Conservation (phyloP, 2,888 invertebrate genomes). For the Tyria jacobaeae region DNA sequence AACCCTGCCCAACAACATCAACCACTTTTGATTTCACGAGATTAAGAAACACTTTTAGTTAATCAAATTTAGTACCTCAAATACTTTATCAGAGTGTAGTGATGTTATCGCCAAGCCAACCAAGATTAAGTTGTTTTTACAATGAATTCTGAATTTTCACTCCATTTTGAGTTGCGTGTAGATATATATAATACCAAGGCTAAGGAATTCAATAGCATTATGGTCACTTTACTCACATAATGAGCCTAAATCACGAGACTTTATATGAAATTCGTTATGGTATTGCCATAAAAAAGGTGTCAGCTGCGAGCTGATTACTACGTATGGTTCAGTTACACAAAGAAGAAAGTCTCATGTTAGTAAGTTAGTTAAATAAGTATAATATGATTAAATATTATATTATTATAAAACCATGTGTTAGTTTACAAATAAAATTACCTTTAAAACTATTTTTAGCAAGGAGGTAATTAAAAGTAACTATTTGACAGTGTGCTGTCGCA, state of each 20-base stretch:
- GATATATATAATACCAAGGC: slow-evolving; percentile 4
- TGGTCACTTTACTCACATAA: slow-evolving; percentile 30
- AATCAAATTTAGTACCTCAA: not conserved
- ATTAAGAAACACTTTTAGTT: not conserved
- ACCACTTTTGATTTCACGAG: not conserved
- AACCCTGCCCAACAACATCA: not conserved
- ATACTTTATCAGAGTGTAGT: not conserved
- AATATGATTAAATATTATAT: too few relatives aligned
- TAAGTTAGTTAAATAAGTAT: too few relatives aligned
- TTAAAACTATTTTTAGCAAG: too few relatives aligned
- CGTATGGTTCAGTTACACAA: not conserved
- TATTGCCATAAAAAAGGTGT: slow-evolving; percentile 4
- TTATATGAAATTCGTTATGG: slow-evolving; percentile 13
- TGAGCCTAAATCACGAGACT: slow-evolving; percentile 45
- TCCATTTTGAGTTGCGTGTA: slow-evolving; percentile 47
- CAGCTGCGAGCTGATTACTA: not conserved
- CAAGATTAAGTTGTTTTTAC: slow-evolving; percentile 27
- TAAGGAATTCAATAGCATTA: slow-evolving; percentile 20
- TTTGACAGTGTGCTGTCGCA: too few relatives aligned
- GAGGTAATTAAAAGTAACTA: too few relatives aligned
- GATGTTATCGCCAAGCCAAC: slow-evolving; percentile 8
- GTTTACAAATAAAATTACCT: too few relatives aligned
- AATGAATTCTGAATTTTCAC: slow-evolving; percentile 46
- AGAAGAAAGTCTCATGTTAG: not conserved
- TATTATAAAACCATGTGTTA: too few relatives aligned